These are phyloP conservation scores for Heteronetta atricapilla DNA, from an alignment of 2,113 vertebrate genomes.

Conservation along the genomic window DNA sequence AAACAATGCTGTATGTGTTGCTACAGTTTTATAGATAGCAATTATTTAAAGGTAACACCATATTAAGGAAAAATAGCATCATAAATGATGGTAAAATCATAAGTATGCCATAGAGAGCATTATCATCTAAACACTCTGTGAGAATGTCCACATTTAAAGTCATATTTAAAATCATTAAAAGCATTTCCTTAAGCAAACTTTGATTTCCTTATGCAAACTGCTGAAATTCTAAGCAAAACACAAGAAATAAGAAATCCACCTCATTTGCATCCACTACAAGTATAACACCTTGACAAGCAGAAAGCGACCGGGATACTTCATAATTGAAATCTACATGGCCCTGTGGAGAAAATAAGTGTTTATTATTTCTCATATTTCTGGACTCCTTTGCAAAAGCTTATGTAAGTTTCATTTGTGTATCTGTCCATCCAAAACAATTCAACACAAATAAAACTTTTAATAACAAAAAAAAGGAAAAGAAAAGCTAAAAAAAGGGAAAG, in stretches of 20 bases:
- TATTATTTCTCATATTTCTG: not conserved
- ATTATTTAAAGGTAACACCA: not conserved
- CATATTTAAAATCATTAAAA: no score
- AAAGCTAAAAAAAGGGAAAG: not conserved
- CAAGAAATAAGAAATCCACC: conserved; percentile 71
- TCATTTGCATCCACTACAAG: conserved; percentile 97
- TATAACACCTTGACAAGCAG: conserved; percentile 95
- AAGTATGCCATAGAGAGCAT: no score
- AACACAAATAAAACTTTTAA: no score
- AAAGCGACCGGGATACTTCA: conserved; percentile 93
- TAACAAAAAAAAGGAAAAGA: not conserved
- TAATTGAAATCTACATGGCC: conserved; percentile 98
- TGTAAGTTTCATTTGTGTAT: not conserved
- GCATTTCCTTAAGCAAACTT: no score
- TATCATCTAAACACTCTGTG: no score
- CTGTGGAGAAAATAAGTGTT: conserved; percentile 69
- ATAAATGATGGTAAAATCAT: no score
- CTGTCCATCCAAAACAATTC: not conserved
- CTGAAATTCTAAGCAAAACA: not conserved
- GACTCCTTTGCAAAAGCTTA: not conserved
- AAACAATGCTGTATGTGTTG: not conserved
- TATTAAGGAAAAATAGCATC: not conserved
- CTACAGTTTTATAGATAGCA: not conserved
- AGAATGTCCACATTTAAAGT: no score
- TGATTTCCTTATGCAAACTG: not conserved